A percentile compares a stretch with the other conserved stretches of the same genome.
These are phyloP conservation scores for Heliconius hermathena DNA, from an alignment of 1,140 invertebrate genomes.

Conservation along the genomic window DNA sequence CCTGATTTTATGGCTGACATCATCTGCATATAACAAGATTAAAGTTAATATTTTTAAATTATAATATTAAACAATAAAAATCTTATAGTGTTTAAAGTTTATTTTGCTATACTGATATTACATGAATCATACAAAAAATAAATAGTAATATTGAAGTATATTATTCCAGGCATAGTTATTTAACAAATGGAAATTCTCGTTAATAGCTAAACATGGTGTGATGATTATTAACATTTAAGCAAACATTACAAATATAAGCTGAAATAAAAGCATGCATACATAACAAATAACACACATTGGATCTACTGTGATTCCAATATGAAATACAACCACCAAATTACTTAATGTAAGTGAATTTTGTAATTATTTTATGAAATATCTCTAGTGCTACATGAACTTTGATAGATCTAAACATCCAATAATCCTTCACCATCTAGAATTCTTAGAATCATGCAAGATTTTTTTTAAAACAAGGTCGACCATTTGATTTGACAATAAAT, in stretches of 20 bases:
- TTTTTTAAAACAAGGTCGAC: too few species aligned
- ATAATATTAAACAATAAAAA: not conserved
- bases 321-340: not conserved
- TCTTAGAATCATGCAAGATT: too few species aligned
- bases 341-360: not conserved
- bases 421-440: too few species aligned
- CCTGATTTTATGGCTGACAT: constrained; percentile 98
- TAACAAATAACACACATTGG: not conserved
- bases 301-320: not conserved
- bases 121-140: too few species aligned
- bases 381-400: not conserved
- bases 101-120: too few species aligned
- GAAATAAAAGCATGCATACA: not conserved
- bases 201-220: too few species aligned
- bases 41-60: constrained; percentile 3
- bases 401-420: too few species aligned
- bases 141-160: not conserved
- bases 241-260: not conserved
- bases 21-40: constrained; percentile 85
- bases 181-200: too few species aligned
- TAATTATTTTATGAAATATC: not conserved
- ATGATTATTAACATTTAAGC: not conserved
- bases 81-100: too few species aligned
- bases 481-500: too few species aligned
- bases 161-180: not conserved